Conservation (phyloP, 2,113 vertebrate species). For the Nannospalax galili region DNA sequence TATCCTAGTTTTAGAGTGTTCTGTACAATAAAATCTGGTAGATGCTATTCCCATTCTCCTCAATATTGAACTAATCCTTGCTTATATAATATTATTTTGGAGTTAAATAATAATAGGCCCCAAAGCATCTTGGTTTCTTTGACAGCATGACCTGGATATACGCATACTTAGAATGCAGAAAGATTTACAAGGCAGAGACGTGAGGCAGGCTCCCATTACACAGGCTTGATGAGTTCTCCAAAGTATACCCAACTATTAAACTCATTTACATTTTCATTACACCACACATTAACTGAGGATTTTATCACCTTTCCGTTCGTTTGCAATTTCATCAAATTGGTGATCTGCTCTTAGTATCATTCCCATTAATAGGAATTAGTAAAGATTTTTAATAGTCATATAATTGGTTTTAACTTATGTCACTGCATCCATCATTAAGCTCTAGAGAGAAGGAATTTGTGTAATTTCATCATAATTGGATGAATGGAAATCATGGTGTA, state of each 20-base stretch:
- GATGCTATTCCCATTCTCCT: background rate
- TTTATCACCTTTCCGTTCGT: conserved; percentile 51
- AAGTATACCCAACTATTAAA: conserved; percentile 39
- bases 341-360: conserved; percentile 24
- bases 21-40: background rate
- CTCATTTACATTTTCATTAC: conserved; percentile 60
- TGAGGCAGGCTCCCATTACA: background rate
- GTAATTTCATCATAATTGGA: background rate
- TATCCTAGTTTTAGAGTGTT: background rate
- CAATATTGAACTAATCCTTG: background rate
- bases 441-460: conserved; percentile 17
- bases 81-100: conserved; percentile 23
- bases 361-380: conserved; percentile 64
- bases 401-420: conserved; percentile 69
- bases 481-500: background rate
- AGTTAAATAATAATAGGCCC: background rate
- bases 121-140: background rate
- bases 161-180: background rate
- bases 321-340: conserved; percentile 64
- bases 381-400: conserved; percentile 52
- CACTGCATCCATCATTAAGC: conserved; percentile 55
- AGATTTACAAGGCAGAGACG: background rate
- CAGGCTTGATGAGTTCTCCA: conserved; percentile 29
- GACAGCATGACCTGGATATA: background rate
- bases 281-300: conserved; percentile 26